phyloP scores from a whole-genome alignment of 2,113 vertebrate genomes.

The Natator depressus region DNA sequence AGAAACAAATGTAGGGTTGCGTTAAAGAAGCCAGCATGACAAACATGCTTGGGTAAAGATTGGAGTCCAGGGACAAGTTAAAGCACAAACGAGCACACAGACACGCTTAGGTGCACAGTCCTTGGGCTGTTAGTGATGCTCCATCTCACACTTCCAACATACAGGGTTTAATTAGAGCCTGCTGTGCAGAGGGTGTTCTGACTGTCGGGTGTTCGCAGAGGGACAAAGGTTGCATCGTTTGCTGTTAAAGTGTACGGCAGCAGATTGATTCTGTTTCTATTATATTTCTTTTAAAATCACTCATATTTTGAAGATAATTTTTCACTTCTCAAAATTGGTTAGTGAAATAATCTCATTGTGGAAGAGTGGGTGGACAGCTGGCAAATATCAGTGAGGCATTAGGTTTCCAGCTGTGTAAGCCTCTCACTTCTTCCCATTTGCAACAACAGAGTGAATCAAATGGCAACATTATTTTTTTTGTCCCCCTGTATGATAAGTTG shows the following conservation, averaged over 20 bases:
- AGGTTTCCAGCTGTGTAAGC: neutral
- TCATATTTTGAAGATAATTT: neutral
- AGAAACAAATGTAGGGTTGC: fast-evolving
- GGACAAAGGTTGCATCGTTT: neutral
- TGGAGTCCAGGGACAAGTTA: neutral
- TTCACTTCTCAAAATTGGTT: neutral
- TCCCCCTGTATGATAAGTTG: neutral
- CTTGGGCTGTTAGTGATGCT: neutral
- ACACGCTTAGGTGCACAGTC: fast-evolving
- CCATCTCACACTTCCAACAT: neutral
- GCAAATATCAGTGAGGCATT: neutral
- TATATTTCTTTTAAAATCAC: neutral
- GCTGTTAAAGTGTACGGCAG: neutral
- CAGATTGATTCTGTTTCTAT: neutral
- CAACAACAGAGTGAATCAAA: neutral
- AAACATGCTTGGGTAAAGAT: neutral
- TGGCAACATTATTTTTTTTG: neutral
- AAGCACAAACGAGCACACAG: neutral
- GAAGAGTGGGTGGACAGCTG: neutral
- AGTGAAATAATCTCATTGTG: neutral
- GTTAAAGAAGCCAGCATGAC: neutral
- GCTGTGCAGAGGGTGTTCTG: neutral
- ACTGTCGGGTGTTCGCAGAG: neutral
- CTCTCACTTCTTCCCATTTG: neutral
- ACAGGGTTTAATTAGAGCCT: neutral